A percentile compares a stretch with the other conserved stretches of the same genome.
These are phyloP conservation scores for Acridotheres tristis DNA, from an alignment of 2,797 vertebrate species.

Conservation along the genomic window DNA sequence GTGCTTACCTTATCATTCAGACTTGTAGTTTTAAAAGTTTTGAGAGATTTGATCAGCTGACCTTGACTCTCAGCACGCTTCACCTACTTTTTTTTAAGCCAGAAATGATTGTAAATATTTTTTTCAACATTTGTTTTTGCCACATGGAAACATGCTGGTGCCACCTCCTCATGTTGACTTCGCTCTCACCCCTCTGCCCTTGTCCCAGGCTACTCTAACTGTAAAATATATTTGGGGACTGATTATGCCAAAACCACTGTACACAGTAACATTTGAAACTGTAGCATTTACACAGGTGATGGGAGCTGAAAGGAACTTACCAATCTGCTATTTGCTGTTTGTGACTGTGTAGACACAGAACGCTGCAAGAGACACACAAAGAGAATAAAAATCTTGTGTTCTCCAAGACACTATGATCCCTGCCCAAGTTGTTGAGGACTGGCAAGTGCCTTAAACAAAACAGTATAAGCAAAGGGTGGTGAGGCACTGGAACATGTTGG, in stretches of 20 bases:
- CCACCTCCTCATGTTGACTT: background rate
- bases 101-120: background rate
- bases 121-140: background rate
- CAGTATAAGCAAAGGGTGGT: background rate
- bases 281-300: background rate
- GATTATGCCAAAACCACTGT: background rate
- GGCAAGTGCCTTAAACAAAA: background rate
- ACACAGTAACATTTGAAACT: background rate
- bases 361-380: slow-evolving; percentile 75
- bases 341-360: slow-evolving; percentile 73
- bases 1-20: background rate
- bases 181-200: accelerated
- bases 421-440: background rate
- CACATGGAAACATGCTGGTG: background rate
- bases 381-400: slow-evolving; percentile 50
- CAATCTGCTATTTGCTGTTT: slow-evolving; percentile 67
- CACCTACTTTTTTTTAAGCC: background rate
- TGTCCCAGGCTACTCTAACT: background rate
- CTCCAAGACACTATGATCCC: background rate
- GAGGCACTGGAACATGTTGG: background rate
- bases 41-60: background rate
- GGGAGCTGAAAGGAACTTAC: slow-evolving; percentile 68
- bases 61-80: background rate
- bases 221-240: background rate
- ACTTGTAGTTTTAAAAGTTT: background rate